A percentile compares a stretch with the other conserved stretches of the same genome.
Evolutionary conservation across 2,113 vertebrate species (phyloP).

Genomic region (Diadophis punctatus): DNA sequence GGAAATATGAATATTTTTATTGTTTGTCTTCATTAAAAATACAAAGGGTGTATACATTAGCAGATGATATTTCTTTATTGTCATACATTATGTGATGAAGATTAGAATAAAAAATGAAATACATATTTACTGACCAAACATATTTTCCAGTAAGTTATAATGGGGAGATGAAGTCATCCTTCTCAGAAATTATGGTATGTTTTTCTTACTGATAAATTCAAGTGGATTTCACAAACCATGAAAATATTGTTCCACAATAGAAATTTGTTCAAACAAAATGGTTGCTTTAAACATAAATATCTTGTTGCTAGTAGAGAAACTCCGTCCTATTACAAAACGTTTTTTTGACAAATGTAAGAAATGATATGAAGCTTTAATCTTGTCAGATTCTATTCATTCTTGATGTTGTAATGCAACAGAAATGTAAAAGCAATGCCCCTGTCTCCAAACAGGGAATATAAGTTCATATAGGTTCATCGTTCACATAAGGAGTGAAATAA

Average conservation of each 20-base stretch:
- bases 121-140: conserved; percentile 10
- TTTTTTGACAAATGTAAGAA: not conserved
- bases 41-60: conserved; percentile 1
- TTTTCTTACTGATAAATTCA: not conserved
- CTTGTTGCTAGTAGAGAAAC: not conserved
- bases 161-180: conserved; percentile 47
- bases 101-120: conserved; percentile 40
- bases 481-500: not conserved
- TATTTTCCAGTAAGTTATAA: conserved; percentile 51
- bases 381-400: not conserved
- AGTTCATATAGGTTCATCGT: not conserved
- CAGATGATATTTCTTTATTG: conserved; percentile 7
- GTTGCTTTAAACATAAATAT: not conserved
- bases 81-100: conserved; percentile 30
- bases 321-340: not conserved
- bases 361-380: not conserved
- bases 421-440: not conserved
- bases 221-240: conserved; percentile 10
- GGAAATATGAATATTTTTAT: not conserved
- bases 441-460: not conserved
- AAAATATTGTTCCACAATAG: conserved; percentile 20
- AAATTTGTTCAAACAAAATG: conserved; percentile 3
- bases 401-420: not conserved
- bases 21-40: not conserved
- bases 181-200: conserved; percentile 14